phyloP scores from a whole-genome alignment of 2,888 invertebrate species.

The Ectemnius continuus region DNA sequence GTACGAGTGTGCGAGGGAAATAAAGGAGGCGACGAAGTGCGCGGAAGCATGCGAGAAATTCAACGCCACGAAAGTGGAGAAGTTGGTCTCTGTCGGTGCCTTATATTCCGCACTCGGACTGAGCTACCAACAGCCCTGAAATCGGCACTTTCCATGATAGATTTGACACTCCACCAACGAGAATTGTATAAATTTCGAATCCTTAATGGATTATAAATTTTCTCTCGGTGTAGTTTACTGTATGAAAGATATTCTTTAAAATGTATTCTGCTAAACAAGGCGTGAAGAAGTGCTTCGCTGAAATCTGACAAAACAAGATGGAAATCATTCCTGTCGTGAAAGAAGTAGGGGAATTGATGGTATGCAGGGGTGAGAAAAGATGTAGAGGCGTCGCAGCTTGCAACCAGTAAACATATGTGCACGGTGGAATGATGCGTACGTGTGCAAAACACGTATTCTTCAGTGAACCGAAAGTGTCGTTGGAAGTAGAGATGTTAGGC shows the following conservation, averaged over 20 bases:
- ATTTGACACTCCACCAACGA: no score
- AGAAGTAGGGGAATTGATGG: background rate
- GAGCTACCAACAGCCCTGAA: slow-evolving; percentile 11
- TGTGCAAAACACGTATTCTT: slow-evolving; percentile 33
- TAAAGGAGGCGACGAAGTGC: slow-evolving; percentile 54
- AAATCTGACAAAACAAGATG: background rate
- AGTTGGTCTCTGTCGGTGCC: slow-evolving; percentile 15
- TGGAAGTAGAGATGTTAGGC: slow-evolving; percentile 31
- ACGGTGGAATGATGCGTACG: slow-evolving; percentile 35
- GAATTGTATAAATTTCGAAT: no score
- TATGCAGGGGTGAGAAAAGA: background rate
- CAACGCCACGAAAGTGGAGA: slow-evolving; percentile 24
- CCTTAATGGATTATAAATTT: no score
- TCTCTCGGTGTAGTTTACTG: no score
- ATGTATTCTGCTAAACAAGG: background rate
- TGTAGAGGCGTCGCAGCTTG: slow-evolving; percentile 8
- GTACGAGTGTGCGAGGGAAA: slow-evolving; percentile 54
- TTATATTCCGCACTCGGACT: background rate
- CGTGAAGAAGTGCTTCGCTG: background rate
- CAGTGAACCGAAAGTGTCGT: slow-evolving; percentile 47
- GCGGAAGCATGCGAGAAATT: slow-evolving; percentile 53
- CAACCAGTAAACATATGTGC: slow-evolving; percentile 47
- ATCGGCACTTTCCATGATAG: slow-evolving; percentile 43
- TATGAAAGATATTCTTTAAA: background rate
- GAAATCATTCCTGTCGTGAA: background rate